Base-by-base conservation (phyloP, 2,113 vertebrate genomes). In the Illadopsis cleaveri region DNA sequence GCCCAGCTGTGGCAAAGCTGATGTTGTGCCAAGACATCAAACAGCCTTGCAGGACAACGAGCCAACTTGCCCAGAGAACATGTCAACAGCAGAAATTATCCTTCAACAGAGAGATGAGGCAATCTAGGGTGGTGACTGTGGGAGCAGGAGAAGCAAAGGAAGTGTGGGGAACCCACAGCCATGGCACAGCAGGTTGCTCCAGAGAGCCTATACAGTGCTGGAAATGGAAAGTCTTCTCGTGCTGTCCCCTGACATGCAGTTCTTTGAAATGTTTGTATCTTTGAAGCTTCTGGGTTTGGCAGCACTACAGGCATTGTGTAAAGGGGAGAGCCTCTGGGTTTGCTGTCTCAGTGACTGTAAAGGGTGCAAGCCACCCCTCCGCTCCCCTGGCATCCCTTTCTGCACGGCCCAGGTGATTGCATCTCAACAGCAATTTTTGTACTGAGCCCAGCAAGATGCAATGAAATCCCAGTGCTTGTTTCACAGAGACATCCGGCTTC, bases 141-240 rank as follows among this genome's bases (percentile, higher is more conserved):
- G 83, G 8, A 89, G 28, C n/a, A 76, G 19, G 3, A 25, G 54
- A 77, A 75, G 57, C 19, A 51, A 61, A 82, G 18, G 65, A 57
- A 45, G 12, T 1, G 2, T 1, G 0, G 17, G 40, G 54, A 71
- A n/a, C 38, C 0, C 3, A 30, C 3, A 3, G 37, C 22, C 2
- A 2, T 20, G 33, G 69, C 68, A 81, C 54, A 86, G 69, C 45
- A 91, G 47, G 38, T 58, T 1, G 0, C 50, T 64, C 47, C 82
- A 50, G 50, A 86, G 79, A 65, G 47, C 38, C 30, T 37, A 27
- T 0, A 0, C 22, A n/a, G 58, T 22, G 82, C 72, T 42, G 88
- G 82, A 85, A 54, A 70, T 1, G 1, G 42, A 51, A 88, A 82
- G 11, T 60, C 54, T 90, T 66, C 64, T 72, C 5, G 0, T 82